A percentile compares a stretch with the other conserved stretches of the same genome.
phyloP scores from a whole-genome alignment of 1,140 invertebrate genomes.

The Drosophila bipectinata region DNA sequence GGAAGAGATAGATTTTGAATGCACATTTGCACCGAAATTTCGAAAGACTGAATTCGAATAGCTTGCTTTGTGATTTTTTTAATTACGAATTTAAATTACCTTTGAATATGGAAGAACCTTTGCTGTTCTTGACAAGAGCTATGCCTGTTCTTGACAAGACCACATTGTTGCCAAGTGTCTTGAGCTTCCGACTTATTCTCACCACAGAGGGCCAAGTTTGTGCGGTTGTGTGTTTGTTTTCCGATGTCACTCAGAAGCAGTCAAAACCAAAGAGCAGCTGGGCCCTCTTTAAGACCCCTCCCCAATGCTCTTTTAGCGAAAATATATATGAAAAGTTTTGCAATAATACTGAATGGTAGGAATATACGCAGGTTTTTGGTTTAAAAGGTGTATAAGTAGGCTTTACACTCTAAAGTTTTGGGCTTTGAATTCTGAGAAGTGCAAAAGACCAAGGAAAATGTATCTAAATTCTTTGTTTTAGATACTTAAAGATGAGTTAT shows the following conservation, averaged over 20 bases:
- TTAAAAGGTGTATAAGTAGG: no score
- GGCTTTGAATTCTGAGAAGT: no score
- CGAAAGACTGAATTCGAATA: not conserved
- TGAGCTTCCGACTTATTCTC: slow-evolving; percentile 9
- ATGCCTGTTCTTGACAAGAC: not conserved
- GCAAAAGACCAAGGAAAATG: no score
- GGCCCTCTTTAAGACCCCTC: not conserved
- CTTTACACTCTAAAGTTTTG: no score
- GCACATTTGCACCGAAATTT: not conserved
- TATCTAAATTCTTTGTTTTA: no score
- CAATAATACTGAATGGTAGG: not conserved
- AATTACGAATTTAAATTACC: not conserved
- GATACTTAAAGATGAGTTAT: no score
- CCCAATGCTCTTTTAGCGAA: slow-evolving; percentile 1
- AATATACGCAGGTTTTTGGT: no score
- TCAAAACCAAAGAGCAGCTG: slow-evolving; percentile 18
- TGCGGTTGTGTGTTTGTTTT: not conserved
- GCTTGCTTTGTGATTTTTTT: not conserved
- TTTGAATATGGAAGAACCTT: not conserved
- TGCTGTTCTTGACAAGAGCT: not conserved
- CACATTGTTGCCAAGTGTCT: slow-evolving; percentile 10
- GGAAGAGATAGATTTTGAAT: not conserved
- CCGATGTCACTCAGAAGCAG: slow-evolving; percentile 28
- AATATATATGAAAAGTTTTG: not conserved
- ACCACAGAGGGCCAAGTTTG: slow-evolving; percentile 10